These are phyloP conservation scores for Cepaea nemoralis DNA, from an alignment of 1,140 invertebrate genomes.

Conservation along the genomic window DNA sequence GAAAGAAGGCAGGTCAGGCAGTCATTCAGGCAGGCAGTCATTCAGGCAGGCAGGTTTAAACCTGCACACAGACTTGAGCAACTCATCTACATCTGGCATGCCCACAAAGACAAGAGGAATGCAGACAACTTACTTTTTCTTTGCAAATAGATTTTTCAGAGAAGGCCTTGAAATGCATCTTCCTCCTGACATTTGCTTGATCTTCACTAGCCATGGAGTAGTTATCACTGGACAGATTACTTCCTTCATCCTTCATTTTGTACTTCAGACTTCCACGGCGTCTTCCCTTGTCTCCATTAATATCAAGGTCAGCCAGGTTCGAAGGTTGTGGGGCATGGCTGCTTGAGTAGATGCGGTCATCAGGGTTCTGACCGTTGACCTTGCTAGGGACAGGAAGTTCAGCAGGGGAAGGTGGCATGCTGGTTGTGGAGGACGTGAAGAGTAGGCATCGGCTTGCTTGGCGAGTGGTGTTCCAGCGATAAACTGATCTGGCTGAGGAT, in stretches of 20 bases:
- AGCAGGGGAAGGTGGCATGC: background rate
- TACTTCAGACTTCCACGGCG: background rate
- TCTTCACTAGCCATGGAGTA: constrained; percentile 7
- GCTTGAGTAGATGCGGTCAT: background rate
- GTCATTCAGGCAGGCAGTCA: too few species aligned
- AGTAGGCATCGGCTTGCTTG: background rate
- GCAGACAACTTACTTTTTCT: constrained; percentile 42
- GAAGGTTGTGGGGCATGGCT: background rate
- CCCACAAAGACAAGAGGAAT: too few species aligned
- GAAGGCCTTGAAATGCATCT: constrained; percentile 31
- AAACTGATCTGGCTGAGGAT: background rate
- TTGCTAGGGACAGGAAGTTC: too few species aligned
- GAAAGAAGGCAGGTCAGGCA: too few species aligned
- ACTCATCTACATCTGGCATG: too few species aligned
- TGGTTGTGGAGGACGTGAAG: background rate
- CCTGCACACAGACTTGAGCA: too few species aligned
- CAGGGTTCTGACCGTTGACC: background rate
- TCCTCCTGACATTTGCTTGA: constrained; percentile 15
- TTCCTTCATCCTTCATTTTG: background rate
- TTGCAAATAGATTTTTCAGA: constrained; percentile 37
- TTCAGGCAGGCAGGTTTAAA: too few species aligned
- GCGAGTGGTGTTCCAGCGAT: background rate
- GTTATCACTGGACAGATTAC: background rate
- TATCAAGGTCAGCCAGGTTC: background rate
- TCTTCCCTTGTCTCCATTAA: background rate